Percentiles rank a stretch among this genome's conserved stretches.
These are phyloP conservation scores for Cybosia mesomella DNA, from an alignment of 2,888 invertebrate genomes.

Conservation along the genomic window DNA sequence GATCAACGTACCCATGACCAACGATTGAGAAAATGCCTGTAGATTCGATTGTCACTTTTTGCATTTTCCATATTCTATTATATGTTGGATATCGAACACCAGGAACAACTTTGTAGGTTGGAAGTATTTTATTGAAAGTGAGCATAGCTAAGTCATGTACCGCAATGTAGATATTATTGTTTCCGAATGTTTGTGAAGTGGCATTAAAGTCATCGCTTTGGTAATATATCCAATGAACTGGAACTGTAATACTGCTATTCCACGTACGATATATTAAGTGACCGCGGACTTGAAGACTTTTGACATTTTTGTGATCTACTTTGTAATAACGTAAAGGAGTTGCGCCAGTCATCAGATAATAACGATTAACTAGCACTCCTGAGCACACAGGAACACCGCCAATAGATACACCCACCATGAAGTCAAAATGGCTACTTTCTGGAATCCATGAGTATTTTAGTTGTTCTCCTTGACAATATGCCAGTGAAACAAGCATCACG, in stretches of 20 bases:
- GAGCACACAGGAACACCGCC: too few relatives aligned
- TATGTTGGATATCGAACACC: not conserved
- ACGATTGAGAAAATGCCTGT: conserved; percentile 12
- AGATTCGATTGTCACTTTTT: not conserved
- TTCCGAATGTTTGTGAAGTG: not conserved
- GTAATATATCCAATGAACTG: not conserved
- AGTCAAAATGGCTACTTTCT: too few relatives aligned
- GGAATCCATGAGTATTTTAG: not conserved
- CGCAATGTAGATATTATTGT: not conserved
- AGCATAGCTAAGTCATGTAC: not conserved
- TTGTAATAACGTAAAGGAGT: too few relatives aligned
- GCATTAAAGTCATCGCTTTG: rapidly evolving
- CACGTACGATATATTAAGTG: too few relatives aligned
- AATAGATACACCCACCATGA: too few relatives aligned
- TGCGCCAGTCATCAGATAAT: too few relatives aligned
- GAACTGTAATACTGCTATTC: not conserved
- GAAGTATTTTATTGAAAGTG: not conserved
- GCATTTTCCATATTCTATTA: too few relatives aligned
- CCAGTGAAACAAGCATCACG: not conserved
- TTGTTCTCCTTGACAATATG: not conserved
- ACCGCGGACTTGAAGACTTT: too few relatives aligned
- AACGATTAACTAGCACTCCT: too few relatives aligned
- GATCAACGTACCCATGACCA: conserved; percentile 23
- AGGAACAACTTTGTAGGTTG: not conserved
- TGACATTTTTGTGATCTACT: too few relatives aligned